Evolutionary conservation across 2,888 invertebrate genomes (phyloP).

Genomic region (Luperina nickerlii): DNA sequence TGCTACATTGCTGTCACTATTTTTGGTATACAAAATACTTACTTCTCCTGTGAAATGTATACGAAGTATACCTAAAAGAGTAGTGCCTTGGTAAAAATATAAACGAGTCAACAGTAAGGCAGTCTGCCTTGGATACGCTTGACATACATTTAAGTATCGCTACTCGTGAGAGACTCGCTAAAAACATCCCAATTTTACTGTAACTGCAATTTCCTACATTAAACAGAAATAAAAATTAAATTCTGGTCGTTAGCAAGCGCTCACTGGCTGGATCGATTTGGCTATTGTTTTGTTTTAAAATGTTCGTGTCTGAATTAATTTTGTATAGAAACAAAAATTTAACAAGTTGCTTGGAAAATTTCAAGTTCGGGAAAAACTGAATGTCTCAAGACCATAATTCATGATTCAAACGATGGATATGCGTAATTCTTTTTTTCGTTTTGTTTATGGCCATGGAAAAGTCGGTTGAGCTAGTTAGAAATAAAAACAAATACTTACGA

Average conservation of each 20-base stretch:
- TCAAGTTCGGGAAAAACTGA: neutral
- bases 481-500: conserved; percentile 75
- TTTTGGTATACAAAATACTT: neutral
- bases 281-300: neutral
- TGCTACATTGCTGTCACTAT: neutral
- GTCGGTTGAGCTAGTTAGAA: no score
- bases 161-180: neutral
- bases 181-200: neutral
- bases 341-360: neutral
- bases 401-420: neutral
- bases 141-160: neutral
- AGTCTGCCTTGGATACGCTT: no score
- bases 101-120: no score
- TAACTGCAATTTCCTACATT: neutral
- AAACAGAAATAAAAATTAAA: neutral
- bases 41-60: neutral
- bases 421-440: neutral
- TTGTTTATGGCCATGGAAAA: neutral
- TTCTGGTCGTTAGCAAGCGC: neutral
- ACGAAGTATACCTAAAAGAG: neutral
- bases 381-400: neutral
- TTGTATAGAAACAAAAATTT: neutral
- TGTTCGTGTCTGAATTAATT: neutral
- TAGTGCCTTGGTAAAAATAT: neutral
- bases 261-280: neutral